Evolutionary conservation across 2,888 invertebrate genomes (phyloP), one percentile per base, ranked within the genome.

Genomic region (Molorchus minor): DNA sequence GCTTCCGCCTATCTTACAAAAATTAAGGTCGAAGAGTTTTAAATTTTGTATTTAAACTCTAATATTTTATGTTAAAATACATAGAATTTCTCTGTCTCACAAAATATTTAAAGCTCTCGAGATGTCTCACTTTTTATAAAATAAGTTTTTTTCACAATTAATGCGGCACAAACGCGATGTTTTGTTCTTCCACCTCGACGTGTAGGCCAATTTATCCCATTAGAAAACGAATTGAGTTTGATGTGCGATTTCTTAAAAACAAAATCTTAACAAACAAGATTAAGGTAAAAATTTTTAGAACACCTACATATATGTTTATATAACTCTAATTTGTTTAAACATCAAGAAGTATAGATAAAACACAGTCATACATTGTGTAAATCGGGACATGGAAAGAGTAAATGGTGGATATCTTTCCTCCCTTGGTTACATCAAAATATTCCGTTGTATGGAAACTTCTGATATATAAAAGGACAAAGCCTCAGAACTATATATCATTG

Each of bases 161-260:
- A 67, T 76, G 76, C 78, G 78, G 77, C 78, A 77, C 78, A 66
- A 71, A 68, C 75, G 75, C 76, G 75, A 75, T 75, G 71, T 67
- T 65, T 69, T 60, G 25, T 67, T 53, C 62, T 70, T 75, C 77
- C 75, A 77, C 76, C 76, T 49, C 61, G 77, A 77, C 77, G 77
- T 77, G 77, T 77, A 77, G 76, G 77, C 76, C 76, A 66, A 58
- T 65, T 65, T 51, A 64, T 70, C 66, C 69, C 69, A 58, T 66
- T 36, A 45, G 29, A 47, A 51, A 40, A 45, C 20, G 36, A 29
- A 54, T 56, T 58, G 53, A 25, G 36, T 65, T 51, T 61, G 68
- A 68, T 70, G 70, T 72, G 72, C 72, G 71, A 67, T 60, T 46
- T 30, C 12, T 47, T 10, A 62, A 62, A 44, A 56, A 57, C 20